Evolutionary conservation across 2,888 invertebrate genomes (phyloP).

Genomic region (Podabrus alpinus): DNA sequence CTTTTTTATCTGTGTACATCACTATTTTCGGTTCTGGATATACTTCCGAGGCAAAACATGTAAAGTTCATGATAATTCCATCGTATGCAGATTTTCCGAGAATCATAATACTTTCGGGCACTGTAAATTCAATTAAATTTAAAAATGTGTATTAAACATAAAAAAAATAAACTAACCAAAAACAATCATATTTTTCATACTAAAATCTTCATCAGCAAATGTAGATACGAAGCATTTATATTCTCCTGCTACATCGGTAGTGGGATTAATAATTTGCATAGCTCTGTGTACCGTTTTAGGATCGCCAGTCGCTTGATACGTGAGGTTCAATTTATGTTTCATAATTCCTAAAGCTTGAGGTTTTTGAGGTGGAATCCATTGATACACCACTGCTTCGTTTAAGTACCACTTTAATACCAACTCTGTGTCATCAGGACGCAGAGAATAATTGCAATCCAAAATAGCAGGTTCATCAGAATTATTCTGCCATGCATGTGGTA

Average conservation of each 20-base stretch:
- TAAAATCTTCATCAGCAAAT: constrained; percentile 69
- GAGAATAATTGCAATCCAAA: constrained; percentile 73
- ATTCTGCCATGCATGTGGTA: constrained; percentile 52
- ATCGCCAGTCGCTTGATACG: constrained; percentile 68
- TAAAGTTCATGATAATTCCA: constrained; percentile 53
- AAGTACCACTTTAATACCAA: constrained; percentile 79
- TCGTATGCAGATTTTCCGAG: constrained; percentile 42
- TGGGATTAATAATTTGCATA: constrained; percentile 68
- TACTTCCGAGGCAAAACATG: constrained; percentile 54
- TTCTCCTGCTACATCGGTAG: constrained; percentile 71
- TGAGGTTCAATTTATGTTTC: constrained; percentile 64
- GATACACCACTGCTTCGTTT: constrained; percentile 73
- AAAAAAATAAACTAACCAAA: constrained; percentile 60
- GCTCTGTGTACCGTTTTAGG: constrained; percentile 72
- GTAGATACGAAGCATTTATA: constrained; percentile 76
- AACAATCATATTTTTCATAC: constrained; percentile 67
- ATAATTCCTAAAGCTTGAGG: constrained; percentile 67
- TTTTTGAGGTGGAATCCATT: constrained; percentile 75
- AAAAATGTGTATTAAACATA: background rate
- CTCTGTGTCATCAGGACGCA: constrained; percentile 66
- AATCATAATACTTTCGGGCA: constrained; percentile 48
- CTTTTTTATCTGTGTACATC: constrained; percentile 48
- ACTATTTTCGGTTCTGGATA: constrained; percentile 54
- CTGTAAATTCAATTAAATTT: constrained; percentile 38
- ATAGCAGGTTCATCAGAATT: constrained; percentile 57